Evolutionary conservation across 2,888 invertebrate genomes (phyloP).

Genomic region (Callimorpha dominula): DNA sequence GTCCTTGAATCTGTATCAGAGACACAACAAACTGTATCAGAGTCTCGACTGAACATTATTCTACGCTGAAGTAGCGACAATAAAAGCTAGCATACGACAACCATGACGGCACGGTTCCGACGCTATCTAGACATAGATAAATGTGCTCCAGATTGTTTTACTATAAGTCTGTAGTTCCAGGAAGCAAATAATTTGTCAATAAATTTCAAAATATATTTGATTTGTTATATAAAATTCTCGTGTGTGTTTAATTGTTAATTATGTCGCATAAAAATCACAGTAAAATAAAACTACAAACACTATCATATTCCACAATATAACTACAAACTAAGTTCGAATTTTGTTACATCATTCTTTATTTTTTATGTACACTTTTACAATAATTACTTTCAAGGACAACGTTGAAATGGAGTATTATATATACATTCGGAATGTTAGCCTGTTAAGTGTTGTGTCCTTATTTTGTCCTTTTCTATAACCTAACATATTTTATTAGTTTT

Average conservation of each 20-base stretch:
- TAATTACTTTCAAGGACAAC: background rate
- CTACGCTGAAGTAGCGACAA: constrained; percentile 38
- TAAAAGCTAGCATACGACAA: constrained; percentile 45
- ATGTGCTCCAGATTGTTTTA: constrained; percentile 57
- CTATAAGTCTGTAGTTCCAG: background rate
- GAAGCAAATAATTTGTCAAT: background rate
- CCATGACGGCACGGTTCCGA: constrained; percentile 53
- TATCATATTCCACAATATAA: too few relatives aligned
- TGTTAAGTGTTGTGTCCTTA: constrained; percentile 4
- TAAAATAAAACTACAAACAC: too few relatives aligned
- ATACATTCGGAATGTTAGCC: constrained; percentile 28
- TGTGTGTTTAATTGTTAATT: background rate
- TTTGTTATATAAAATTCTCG: background rate
- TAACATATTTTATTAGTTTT: too few relatives aligned
- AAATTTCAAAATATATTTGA: background rate
- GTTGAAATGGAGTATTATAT: constrained; percentile 4
- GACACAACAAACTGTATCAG: constrained; percentile 21
- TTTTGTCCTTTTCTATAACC: background rate
- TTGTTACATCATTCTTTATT: too few relatives aligned
- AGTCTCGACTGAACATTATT: constrained; percentile 36
- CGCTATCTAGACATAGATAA: constrained; percentile 67
- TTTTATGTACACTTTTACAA: background rate
- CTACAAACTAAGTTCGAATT: too few relatives aligned
- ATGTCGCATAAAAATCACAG: background rate
- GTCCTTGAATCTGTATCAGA: constrained; percentile 39